Conservation (phyloP, 2,888 invertebrate species). For the Microdon myrmicae region DNA sequence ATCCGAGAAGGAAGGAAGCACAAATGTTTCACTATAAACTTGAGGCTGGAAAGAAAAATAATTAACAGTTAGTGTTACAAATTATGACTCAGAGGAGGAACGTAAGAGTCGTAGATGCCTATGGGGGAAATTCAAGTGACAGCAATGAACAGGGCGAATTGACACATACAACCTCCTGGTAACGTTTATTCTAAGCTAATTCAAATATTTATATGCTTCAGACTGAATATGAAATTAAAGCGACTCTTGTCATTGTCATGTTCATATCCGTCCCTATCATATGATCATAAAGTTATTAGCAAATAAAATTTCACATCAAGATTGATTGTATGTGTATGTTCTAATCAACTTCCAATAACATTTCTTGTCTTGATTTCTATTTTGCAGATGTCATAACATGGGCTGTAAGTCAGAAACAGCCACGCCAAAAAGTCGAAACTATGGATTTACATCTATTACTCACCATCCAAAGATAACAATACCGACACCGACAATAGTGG, state of each 20-base stretch:
- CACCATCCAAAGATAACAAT: constrained; percentile 48
- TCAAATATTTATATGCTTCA: constrained; percentile 35
- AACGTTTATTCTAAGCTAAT: constrained; percentile 32
- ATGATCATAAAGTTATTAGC: too few relatives aligned
- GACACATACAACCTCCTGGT: constrained; percentile 15
- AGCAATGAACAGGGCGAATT: constrained; percentile 18
- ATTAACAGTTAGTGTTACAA: too few relatives aligned
- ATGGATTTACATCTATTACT: constrained; percentile 47
- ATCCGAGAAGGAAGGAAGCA: constrained; percentile 3
- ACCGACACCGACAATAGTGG: constrained; percentile 44
- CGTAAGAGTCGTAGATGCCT: too few relatives aligned
- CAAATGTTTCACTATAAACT: constrained; percentile 5
- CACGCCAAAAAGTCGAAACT: constrained; percentile 55
- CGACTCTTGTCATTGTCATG: too few relatives aligned
- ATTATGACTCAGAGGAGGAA: too few relatives aligned
- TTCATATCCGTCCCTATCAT: too few relatives aligned
- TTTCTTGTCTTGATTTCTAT: constrained; percentile 52
- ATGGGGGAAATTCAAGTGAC: too few relatives aligned
- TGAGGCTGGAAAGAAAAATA: too few relatives aligned
- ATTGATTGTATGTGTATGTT: too few relatives aligned
- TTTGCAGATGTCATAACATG: constrained; percentile 91
- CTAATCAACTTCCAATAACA: too few relatives aligned
- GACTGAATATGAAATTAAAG: constrained; percentile 33
- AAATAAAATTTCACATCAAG: too few relatives aligned
- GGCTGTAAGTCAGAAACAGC: constrained; percentile 83